Evolutionary conservation across 2,888 invertebrate genomes (phyloP).

Genomic region (Eugnorisma glareosa): DNA sequence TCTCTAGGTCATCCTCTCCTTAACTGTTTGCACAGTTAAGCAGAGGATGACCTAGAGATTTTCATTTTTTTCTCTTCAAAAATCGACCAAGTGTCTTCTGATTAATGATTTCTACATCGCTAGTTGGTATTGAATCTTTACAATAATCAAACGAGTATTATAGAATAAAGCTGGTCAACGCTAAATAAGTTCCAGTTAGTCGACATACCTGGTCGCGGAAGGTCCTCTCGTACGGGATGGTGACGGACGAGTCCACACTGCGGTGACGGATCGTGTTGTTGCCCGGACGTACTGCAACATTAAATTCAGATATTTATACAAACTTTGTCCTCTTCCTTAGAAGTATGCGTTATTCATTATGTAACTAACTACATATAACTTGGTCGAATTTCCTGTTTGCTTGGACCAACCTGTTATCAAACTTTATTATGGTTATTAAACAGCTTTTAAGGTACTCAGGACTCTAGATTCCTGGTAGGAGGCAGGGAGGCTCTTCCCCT

Average conservation of each 20-base stretch:
- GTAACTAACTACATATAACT: background rate
- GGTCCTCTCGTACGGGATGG: conserved; percentile 95
- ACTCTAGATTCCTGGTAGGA: too few species aligned
- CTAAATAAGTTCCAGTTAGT: background rate
- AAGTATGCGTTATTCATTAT: too few species aligned
- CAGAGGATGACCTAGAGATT: background rate
- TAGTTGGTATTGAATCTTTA: background rate
- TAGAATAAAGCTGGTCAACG: background rate
- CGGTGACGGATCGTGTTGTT: conserved; percentile 92
- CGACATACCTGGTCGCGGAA: conserved; percentile 92
- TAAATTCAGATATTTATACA: background rate
- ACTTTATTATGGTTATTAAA: background rate
- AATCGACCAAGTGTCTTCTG: background rate
- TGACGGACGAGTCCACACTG: conserved; percentile 94
- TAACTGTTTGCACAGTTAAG: too few species aligned
- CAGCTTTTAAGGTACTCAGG: background rate
- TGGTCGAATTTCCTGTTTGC: background rate
- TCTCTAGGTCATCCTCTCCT: too few species aligned
- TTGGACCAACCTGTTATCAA: background rate
- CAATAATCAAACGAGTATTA: background rate
- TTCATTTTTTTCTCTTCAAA: too few species aligned
- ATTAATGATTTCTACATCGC: background rate
- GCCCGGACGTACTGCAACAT: conserved; percentile 92
- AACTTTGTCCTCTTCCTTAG: too few species aligned
- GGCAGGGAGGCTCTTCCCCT: too few species aligned